Base-by-base conservation (phyloP, 1,140 invertebrate species). In the Pogonomyrmex barbatus region DNA sequence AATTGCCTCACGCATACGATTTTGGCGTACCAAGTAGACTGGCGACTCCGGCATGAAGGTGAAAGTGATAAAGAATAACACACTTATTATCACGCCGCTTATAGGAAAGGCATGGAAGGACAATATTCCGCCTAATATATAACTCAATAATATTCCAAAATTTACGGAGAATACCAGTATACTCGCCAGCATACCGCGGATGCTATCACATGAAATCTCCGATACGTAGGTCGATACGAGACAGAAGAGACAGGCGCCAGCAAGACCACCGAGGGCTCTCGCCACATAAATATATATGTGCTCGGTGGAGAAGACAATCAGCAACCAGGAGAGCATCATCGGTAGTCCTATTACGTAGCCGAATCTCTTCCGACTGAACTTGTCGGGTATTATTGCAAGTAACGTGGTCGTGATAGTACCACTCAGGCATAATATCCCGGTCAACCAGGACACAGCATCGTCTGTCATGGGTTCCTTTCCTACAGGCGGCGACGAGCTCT, bases 41-140 rank as follows among this genome's bases (percentile, higher is more conserved):
- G 96, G 96, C 3, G 96, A 96, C 93, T 97, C 96, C 10, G 96
- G 96, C 62, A 96, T 87, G n/a, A 95, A 95, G 10, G 94, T 50
- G 90, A 96, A 95, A 3, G 92, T 73, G 4, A 95, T 77, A 4
- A 96, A 54, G 14, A 95, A 95, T 0, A 96, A 17, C 0, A 96
- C 17, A 1, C 96, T 94, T 6, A 96, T 67, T 2, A 95, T 2
- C 3, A 95, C 88, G 17, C 93, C 93, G 47, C 94, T 76, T 0
- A 95, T 81, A 3, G 95, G 95, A 42, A 96, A 93, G 24, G 91
- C 89, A 8, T 91, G 87, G 94, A 95, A 97, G 67, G 95, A 92
- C 12, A 96, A 81, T 42, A 93, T 93, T 4, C 95, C 92, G 24
- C 97, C 97, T 10, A 96, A 86, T 1, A 95, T 90, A 89, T 96